Conservation (phyloP, 2,888 invertebrate genomes). For the Rhagium mordax region DNA sequence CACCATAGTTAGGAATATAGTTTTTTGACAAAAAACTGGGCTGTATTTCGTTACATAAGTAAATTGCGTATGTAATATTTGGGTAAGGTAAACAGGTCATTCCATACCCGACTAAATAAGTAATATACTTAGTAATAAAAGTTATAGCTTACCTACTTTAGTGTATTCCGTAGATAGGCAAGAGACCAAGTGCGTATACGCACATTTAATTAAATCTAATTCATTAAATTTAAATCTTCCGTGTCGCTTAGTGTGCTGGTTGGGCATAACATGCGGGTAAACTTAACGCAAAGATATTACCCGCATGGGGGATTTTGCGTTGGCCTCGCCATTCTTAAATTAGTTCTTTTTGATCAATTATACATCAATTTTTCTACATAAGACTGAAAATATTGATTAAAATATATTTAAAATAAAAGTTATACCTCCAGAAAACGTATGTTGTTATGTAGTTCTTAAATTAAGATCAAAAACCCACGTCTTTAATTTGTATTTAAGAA, state of each 20-base stretch:
- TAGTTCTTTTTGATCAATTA: constrained; percentile 1
- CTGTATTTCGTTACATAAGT: constrained; percentile 8
- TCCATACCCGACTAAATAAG: not conserved
- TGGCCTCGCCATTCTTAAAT: constrained; percentile 40
- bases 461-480: not conserved
- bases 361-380: constrained; percentile 3
- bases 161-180: constrained; percentile 43
- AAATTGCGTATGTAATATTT: not conserved
- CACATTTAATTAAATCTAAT: constrained; percentile 52
- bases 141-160: constrained; percentile 27
- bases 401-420: constrained; percentile 22
- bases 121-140: constrained; percentile 8
- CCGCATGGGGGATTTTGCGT: constrained; percentile 43
- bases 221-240: constrained; percentile 52
- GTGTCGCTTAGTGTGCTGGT: constrained; percentile 59
- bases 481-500: not conserved
- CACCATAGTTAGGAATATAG: not conserved
- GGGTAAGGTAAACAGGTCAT: not conserved
- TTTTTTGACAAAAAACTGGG: constrained; percentile 13
- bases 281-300: constrained; percentile 27
- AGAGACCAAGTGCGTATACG: constrained; percentile 62
- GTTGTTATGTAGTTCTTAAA: not conserved
- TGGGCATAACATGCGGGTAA: constrained; percentile 54
- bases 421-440: not conserved
- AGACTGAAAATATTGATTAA: constrained; percentile 14